phyloP scores from a whole-genome alignment of 2,888 invertebrate genomes.

The Junonia oenone region DNA sequence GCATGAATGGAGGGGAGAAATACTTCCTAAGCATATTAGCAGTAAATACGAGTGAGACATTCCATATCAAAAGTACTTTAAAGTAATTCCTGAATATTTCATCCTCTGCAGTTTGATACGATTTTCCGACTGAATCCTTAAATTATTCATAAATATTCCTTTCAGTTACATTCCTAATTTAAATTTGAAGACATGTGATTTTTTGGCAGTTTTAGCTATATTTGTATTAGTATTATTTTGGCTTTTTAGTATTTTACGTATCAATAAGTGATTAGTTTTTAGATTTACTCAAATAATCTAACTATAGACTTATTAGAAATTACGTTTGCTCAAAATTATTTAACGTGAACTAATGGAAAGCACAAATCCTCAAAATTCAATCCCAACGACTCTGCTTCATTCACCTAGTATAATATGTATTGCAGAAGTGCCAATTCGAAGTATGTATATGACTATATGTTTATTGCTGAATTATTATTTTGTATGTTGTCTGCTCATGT shows the following conservation, averaged over 20 bases:
- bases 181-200: neutral
- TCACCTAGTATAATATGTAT: constrained; percentile 4
- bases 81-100: constrained; percentile 17
- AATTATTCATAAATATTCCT: no score
- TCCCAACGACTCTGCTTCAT: constrained; percentile 10
- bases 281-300: constrained; percentile 4
- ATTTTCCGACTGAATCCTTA: no score
- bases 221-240: neutral
- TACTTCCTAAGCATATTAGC: constrained; percentile 54
- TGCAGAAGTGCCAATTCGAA: constrained; percentile 31
- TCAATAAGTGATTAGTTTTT: constrained; percentile 9
- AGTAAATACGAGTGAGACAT: constrained; percentile 73
- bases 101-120: no score
- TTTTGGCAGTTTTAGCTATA: neutral
- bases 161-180: neutral
- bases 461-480: constrained; percentile 16
- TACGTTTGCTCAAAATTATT: constrained; percentile 27
- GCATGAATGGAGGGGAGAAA: constrained; percentile 53
- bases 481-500: constrained; percentile 21
- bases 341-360: constrained; percentile 4
- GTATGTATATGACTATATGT: constrained; percentile 8
- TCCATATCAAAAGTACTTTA: constrained; percentile 62
- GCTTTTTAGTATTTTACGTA: neutral
- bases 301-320: constrained; percentile 11
- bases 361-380: constrained; percentile 17